phyloP scores from a whole-genome alignment of 2,888 invertebrate species.

The Pterobdella sp. region DNA sequence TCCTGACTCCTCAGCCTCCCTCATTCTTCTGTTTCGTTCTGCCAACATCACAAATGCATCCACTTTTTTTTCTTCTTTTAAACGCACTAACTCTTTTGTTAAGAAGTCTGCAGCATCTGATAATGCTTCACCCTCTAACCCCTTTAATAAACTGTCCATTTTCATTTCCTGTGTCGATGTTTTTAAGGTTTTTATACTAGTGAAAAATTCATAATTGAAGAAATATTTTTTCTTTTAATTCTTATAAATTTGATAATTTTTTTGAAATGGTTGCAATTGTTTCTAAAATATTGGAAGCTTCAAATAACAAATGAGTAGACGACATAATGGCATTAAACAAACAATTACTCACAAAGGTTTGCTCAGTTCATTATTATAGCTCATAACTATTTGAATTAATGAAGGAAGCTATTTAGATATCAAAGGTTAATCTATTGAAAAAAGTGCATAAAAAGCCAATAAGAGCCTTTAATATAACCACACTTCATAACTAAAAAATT shows the following conservation, averaged over 20 bases:
- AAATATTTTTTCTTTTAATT: not conserved
- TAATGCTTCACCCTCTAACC: slow-evolving; percentile 63
- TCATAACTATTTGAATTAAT: too few relatives aligned
- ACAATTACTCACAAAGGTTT: too few relatives aligned
- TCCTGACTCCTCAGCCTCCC: slow-evolving; percentile 74
- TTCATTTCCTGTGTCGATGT: not conserved
- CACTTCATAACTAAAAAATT: too few relatives aligned
- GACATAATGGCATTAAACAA: too few relatives aligned
- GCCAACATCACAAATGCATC: slow-evolving; percentile 72
- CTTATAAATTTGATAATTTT: not conserved
- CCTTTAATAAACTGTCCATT: slow-evolving; percentile 60
- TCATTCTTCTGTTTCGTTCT: slow-evolving; percentile 65
- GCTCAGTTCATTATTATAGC: too few relatives aligned
- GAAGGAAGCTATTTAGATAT: too few relatives aligned
- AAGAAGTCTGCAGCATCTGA: slow-evolving; percentile 67
- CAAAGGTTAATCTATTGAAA: too few relatives aligned
- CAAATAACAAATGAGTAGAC: not conserved
- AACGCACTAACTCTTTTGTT: slow-evolving; percentile 67
- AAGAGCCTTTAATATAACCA: too few relatives aligned
- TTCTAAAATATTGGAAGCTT: too few relatives aligned
- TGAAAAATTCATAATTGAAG: not conserved
- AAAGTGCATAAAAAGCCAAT: too few relatives aligned
- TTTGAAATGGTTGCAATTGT: not conserved
- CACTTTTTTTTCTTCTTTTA: slow-evolving; percentile 69
- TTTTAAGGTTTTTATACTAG: not conserved